Percentiles rank a stretch among this genome's conserved stretches.
phyloP scores from a whole-genome alignment of 2,797 vertebrate species.

The Hypotaenidia philippensis region DNA sequence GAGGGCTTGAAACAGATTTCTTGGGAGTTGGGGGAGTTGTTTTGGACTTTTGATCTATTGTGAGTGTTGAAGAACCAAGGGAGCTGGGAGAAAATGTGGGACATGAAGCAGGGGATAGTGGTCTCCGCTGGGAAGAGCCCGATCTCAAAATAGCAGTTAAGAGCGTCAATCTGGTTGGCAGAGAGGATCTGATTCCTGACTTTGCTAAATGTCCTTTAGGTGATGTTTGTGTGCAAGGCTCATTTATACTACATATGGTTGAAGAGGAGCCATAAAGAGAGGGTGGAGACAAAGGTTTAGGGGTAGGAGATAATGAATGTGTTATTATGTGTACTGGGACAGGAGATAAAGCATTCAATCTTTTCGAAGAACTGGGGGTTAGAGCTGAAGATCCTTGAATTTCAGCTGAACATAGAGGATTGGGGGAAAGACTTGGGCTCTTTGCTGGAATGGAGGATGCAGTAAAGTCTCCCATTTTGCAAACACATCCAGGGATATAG shows the following conservation, averaged over 20 bases:
- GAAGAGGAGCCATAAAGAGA: conserved; percentile 81
- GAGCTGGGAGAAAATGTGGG: conserved; percentile 74
- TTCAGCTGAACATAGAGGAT: conserved; percentile 12
- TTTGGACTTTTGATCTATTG: conserved; percentile 73
- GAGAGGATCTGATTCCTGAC: conserved; percentile 76
- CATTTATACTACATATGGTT: conserved; percentile 81
- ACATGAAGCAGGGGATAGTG: conserved; percentile 73
- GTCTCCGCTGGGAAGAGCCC: conserved; percentile 75
- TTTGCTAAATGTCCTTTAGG: conserved; percentile 65
- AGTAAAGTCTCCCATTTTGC: conserved; percentile 14
- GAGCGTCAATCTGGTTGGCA: conserved; percentile 89
- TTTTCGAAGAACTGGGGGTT: conserved; percentile 80
- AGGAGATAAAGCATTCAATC: conserved; percentile 81
- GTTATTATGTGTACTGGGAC: conserved; percentile 83
- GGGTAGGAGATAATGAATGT: conserved; percentile 87
- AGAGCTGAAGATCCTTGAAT: conserved; percentile 18
- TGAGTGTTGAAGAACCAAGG: conserved; percentile 63
- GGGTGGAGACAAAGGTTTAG: conserved; percentile 84
- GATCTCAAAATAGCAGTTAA: conserved; percentile 95
- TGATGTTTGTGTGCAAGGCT: conserved; percentile 73
- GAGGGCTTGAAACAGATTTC: conserved; percentile 74
- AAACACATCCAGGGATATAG: background rate
- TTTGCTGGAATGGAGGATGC: background rate
- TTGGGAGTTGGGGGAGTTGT: conserved; percentile 58
- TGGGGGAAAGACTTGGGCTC: background rate